phyloP scores from a whole-genome alignment of 2,113 vertebrate species.

The Centropus bengalensis region DNA sequence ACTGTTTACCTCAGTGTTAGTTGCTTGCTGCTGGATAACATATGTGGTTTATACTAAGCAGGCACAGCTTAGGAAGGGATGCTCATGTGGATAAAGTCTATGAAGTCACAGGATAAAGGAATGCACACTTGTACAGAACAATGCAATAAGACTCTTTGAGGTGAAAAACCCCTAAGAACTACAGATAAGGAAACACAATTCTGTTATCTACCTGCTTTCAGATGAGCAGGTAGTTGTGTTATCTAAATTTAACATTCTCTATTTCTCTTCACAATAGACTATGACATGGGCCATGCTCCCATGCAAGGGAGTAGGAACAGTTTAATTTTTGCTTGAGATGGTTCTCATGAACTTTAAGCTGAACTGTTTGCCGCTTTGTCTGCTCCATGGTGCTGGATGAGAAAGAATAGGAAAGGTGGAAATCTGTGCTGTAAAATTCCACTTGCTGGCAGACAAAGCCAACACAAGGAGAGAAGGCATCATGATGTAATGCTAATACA shows the following conservation, averaged over 20 bases:
- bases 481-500: neutral
- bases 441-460: neutral
- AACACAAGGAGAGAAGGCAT: neutral
- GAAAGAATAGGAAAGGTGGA: neutral
- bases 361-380: neutral
- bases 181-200: neutral
- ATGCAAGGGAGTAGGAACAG: neutral
- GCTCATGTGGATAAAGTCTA: neutral
- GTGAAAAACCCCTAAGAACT: neutral
- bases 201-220: neutral
- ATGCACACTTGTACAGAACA: neutral
- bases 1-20: neutral
- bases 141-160: conserved; percentile 2
- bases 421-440: neutral
- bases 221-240: neutral
- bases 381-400: neutral
- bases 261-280: neutral
- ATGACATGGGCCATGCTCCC: neutral
- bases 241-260: neutral
- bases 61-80: neutral
- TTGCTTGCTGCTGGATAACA: neutral
- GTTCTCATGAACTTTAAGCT: neutral
- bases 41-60: neutral
- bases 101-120: conserved; percentile 5
- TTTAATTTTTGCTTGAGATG: neutral